Percentiles rank a stretch among this genome's conserved stretches.
These are phyloP conservation scores for Empidonax alnorum DNA, from an alignment of 2,113 vertebrate species.

Conservation along the genomic window DNA sequence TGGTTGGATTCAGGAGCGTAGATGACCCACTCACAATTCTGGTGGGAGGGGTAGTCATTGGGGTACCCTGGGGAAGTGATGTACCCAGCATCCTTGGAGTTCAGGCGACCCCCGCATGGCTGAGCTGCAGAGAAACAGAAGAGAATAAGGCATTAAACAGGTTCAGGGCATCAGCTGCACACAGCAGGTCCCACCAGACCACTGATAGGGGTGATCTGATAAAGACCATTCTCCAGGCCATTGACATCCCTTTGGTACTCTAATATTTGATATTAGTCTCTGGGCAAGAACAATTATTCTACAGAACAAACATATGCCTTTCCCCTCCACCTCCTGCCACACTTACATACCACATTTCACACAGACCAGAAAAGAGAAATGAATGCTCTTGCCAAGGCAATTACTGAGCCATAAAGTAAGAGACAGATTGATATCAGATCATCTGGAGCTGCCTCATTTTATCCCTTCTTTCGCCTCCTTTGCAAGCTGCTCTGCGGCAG, in stretches of 20 bases:
- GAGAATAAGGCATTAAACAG: background rate
- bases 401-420: slow-evolving; percentile 44
- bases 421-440: slow-evolving; percentile 44
- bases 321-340: background rate
- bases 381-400: slow-evolving; percentile 59
- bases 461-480: slow-evolving; percentile 36
- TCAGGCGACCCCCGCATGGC: slow-evolving; percentile 86
- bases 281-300: slow-evolving; percentile 57
- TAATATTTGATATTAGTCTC: slow-evolving; percentile 43
- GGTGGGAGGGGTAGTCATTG: slow-evolving; percentile 95
- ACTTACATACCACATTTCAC: slow-evolving; percentile 45
- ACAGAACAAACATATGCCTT: background rate
- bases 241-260: slow-evolving; percentile 25
- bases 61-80: slow-evolving; percentile 98
- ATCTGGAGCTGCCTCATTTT: slow-evolving; percentile 25
- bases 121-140: slow-evolving; percentile 71
- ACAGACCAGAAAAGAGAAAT: slow-evolving; percentile 58
- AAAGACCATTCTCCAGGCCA: slow-evolving; percentile 26
- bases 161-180: slow-evolving; percentile 11
- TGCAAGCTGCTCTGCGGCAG: background rate
- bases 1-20: slow-evolving; percentile 90
- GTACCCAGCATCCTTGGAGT: slow-evolving; percentile 93
- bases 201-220: background rate
- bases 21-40: slow-evolving; percentile 96
- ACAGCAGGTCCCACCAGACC: background rate